These are phyloP conservation scores for Cephalotes varians DNA, from an alignment of 2,888 invertebrate genomes.

Conservation along the genomic window DNA sequence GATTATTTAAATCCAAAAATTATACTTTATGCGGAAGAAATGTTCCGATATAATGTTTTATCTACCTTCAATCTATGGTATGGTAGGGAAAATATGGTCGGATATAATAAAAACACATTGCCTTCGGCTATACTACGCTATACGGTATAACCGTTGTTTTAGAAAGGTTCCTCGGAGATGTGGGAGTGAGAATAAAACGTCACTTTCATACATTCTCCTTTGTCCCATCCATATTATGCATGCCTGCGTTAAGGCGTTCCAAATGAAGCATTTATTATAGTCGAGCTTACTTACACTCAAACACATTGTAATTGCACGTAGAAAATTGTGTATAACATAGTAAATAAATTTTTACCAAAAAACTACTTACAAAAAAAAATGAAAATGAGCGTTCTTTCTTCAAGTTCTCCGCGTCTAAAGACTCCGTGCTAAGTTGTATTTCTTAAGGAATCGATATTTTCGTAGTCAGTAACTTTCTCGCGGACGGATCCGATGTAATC, in stretches of 20 bases:
- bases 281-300: not conserved
- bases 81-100: constrained; percentile 14
- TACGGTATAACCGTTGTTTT: constrained; percentile 38
- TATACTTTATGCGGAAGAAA: constrained; percentile 11
- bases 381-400: not conserved
- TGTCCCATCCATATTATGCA: constrained; percentile 23
- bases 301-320: not conserved
- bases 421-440: constrained; percentile 31
- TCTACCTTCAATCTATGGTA: constrained; percentile 8
- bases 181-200: constrained; percentile 41
- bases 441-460: constrained; percentile 38
- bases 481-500: constrained; percentile 52
- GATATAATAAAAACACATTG: constrained; percentile 52
- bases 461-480: constrained; percentile 48
- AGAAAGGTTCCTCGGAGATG: constrained; percentile 49
- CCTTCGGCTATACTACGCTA: constrained; percentile 41
- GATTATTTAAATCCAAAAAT: constrained; percentile 12
- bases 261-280: not conserved
- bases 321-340: not conserved
- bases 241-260: constrained; percentile 36
- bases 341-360: constrained; percentile 50
- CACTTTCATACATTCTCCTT: constrained; percentile 39
- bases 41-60: constrained; percentile 23
- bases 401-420: not conserved
- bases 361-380: not conserved